Evolutionary conservation across 2,113 vertebrate genomes (phyloP), one percentile per base, ranked within the genome.

Genomic region (Halichoerus grypus): DNA sequence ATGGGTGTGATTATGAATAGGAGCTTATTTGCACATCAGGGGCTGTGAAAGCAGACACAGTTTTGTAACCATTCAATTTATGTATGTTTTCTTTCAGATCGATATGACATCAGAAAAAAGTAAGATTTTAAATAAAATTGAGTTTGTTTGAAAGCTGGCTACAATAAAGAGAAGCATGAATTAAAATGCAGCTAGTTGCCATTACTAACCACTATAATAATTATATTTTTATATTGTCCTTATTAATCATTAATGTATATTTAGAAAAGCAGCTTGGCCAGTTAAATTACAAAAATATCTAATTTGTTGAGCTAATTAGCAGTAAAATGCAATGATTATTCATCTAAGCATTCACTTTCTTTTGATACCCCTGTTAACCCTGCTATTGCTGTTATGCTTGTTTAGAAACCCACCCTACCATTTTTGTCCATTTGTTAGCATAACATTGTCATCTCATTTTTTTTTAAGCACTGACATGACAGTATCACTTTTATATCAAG

Each of bases 91-190:
- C 95, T 99, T 99, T 88, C 99, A 99, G 99, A 99, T 98, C 98
- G 99, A 98, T 98, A 98, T 99, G 98, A 99, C 98, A 81, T 99
- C 99, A 97, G 99, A 99, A 98, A 99, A 99, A 99, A 99, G 99
- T 99, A 99, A 99, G 99, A 98, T 95, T 98, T 98, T 89, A 97
- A 96, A 57, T 94, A 91, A 88, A 91, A 96, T 97, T 96, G 39
- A 97, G 39, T 98, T 98, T 97, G 88, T 98, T 91, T 98, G 97
- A 97, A 98, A 98, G 98, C 96, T 89, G 87, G 36, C 97, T 98
- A 98, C 92, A 94, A 94, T 98, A 97, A 97, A 98, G 88, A 98
- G 91, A 98, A 98, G 98, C 98, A 99, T 99, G 98, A 97, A 85
- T 98, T 96, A 97, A 91, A 97, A 93, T 90, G 95, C 96, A 98